A percentile compares a stretch with the other conserved stretches of the same genome.
phyloP scores from a whole-genome alignment of 2,113 vertebrate species.

The Brachyhypopomus gauderio region DNA sequence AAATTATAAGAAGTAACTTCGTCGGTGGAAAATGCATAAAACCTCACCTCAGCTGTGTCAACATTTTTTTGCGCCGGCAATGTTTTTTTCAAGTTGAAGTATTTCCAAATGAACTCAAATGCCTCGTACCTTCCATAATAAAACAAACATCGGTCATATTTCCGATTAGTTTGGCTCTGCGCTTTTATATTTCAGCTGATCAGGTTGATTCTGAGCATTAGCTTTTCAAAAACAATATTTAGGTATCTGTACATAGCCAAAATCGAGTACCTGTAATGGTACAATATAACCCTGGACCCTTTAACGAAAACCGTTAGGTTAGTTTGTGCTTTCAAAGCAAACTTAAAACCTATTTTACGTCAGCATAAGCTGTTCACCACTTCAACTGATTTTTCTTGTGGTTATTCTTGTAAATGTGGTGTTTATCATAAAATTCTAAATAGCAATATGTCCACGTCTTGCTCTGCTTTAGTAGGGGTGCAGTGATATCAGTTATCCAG shows the following conservation, averaged over 20 bases:
- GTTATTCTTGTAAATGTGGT: too few species aligned
- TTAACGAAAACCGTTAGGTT: too few species aligned
- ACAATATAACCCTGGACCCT: background rate
- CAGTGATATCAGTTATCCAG: too few species aligned
- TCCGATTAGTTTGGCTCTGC: background rate
- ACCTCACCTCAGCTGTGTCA: slow-evolving; percentile 53
- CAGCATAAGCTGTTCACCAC: too few species aligned
- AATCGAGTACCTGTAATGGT: background rate
- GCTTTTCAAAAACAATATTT: too few species aligned
- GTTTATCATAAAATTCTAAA: too few species aligned
- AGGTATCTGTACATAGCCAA: too few species aligned
- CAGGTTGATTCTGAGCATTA: too few species aligned
- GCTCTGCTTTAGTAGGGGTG: too few species aligned
- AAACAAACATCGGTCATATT: background rate
- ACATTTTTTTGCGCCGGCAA: slow-evolving; percentile 14
- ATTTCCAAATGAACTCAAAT: background rate
- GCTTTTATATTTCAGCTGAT: too few species aligned
- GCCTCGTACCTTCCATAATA: background rate
- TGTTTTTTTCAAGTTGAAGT: slow-evolving; percentile 39
- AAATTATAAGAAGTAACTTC: background rate
- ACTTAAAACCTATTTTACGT: background rate
- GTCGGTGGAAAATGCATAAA: slow-evolving; percentile 40
- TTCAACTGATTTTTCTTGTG: too few species aligned
- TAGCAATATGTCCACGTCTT: too few species aligned
- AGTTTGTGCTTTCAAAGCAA: background rate